phyloP scores from a whole-genome alignment of 2,797 vertebrate genomes.

The Mergus octosetaceus region DNA sequence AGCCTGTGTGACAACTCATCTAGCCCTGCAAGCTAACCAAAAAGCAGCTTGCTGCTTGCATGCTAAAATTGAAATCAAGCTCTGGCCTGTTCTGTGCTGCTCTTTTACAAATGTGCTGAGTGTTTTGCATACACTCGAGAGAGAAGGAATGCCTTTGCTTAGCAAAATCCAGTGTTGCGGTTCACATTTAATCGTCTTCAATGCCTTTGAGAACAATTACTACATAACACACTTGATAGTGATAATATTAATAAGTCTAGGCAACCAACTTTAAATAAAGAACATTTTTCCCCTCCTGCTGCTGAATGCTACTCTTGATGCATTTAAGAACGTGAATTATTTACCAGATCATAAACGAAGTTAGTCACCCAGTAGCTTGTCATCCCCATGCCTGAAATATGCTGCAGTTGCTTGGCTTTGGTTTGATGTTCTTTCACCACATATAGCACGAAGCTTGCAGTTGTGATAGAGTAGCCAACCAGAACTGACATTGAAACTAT shows the following conservation, averaged over 20 bases:
- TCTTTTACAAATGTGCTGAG: background rate
- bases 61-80: slow-evolving; percentile 28
- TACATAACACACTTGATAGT: background rate
- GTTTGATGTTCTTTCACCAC: slow-evolving; percentile 91
- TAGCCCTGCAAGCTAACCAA: slow-evolving; percentile 6
- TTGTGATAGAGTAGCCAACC: slow-evolving; percentile 93
- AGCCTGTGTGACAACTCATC: background rate
- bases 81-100: background rate
- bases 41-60: slow-evolving; percentile 22
- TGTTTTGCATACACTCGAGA: slow-evolving; percentile 4
- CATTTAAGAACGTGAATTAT: slow-evolving; percentile 50
- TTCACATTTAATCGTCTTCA: slow-evolving; percentile 4
- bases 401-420: slow-evolving; percentile 92
- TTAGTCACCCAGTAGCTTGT: slow-evolving; percentile 92
- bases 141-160: slow-evolving; percentile 13
- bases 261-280: slow-evolving; percentile 27
- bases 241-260: slow-evolving; percentile 22
- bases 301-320: background rate
- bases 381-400: slow-evolving; percentile 92
- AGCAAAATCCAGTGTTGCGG: background rate
- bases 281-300: background rate
- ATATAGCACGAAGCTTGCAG: slow-evolving; percentile 92
- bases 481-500: slow-evolving; percentile 90
- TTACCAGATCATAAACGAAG: slow-evolving; percentile 96
- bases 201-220: slow-evolving; percentile 38